Evolutionary conservation across 2,888 invertebrate species (phyloP).

Genomic region (Polylopha cassiicola): DNA sequence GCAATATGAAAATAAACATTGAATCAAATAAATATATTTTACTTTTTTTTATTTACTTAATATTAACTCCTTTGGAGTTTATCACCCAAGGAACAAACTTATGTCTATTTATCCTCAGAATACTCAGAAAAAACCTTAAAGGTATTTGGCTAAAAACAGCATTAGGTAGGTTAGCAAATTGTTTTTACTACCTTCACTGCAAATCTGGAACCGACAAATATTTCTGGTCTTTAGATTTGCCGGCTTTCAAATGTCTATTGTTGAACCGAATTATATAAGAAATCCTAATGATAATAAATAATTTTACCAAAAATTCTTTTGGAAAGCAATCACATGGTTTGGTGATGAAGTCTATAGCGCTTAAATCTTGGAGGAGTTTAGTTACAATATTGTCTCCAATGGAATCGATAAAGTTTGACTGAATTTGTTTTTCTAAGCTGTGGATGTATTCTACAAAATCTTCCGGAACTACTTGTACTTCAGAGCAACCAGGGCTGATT

Average conservation of each 20-base stretch:
- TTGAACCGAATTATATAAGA: background rate
- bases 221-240: background rate
- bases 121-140: no score
- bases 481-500: background rate
- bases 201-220: background rate
- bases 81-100: no score
- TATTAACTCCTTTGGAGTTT: no score
- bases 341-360: background rate
- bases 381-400: background rate
- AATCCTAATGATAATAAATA: background rate
- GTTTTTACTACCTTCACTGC: no score
- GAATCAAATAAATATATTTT: conserved; percentile 13
- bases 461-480: background rate
- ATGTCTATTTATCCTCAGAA: no score
- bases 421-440: background rate
- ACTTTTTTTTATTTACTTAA: no score
- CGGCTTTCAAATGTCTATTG: background rate
- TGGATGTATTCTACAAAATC: background rate
- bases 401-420: background rate
- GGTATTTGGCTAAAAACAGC: no score
- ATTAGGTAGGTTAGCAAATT: no score
- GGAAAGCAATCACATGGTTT: background rate
- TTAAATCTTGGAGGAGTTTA: background rate
- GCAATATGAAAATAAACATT: conserved; percentile 28
- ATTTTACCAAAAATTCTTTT: background rate